Base-by-base conservation (phyloP, 2,888 invertebrate genomes). In the Xestobium rufovillosum region DNA sequence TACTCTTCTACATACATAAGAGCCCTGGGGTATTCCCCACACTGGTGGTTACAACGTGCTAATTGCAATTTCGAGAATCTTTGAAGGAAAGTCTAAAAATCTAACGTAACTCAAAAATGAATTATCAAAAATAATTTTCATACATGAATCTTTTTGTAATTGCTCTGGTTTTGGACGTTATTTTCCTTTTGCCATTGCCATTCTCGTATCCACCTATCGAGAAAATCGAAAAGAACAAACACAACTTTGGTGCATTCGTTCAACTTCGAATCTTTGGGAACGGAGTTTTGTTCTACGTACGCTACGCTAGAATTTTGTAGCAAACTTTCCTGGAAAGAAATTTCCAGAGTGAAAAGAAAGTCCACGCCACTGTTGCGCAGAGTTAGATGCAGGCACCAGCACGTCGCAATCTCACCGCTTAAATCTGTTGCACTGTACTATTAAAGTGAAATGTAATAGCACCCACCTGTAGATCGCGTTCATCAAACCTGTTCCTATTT, bases 1-100 rank as follows among this genome's bases (percentile, higher is more conserved):
- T 83, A 80, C 41, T 78, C 66, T 55, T 88, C 87, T 14, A 87
- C 59, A 55, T 84, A 85, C 63, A 83, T 78, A 16, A 87, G 52
- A 0, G 86, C 80, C 14, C 87, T 70, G 31, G 84, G 78, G 51
- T 81, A 75, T 53, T 87, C 86, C 0, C 78, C 80, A 35, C 82
- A 83, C 10, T 76, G 72, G 50, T 79, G 85, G 57, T 84, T 84
- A 3, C 83, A 81, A 27, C 76, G 72, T 0, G 86, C 80, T 49
- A 87, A 69, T 3, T 75, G 66, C 14, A 81, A 60, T 51, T 80
- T 80, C 51, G 81, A 78, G 44, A 82, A 78, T 9, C 43, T 38
- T 3, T 36, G 41, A 14, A 55, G 31, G 38, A 57, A 58, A 26
- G 34, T 42, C 48, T 52, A 39, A 14, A 44, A 26, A 14, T 9